A percentile compares a stretch with the other conserved stretches of the same genome.
Conservation (phyloP, 2,113 vertebrate species). For the Acanthisitta chloris region DNA sequence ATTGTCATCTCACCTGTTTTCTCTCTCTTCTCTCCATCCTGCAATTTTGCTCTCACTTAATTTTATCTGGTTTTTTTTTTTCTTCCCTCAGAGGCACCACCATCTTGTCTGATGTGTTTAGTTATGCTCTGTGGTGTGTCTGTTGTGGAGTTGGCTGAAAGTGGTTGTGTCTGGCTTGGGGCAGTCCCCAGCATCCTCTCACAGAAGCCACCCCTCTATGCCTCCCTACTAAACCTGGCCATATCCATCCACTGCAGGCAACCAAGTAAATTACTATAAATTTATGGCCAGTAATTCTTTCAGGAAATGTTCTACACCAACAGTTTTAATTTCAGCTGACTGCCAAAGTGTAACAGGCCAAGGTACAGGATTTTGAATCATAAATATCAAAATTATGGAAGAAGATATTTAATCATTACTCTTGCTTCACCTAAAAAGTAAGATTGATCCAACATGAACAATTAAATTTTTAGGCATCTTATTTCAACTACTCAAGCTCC, state of each 20-base stretch:
- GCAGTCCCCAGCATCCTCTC: neutral
- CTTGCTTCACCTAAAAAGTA: neutral
- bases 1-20: neutral
- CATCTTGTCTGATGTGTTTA: neutral
- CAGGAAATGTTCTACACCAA: neutral
- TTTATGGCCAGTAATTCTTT: neutral
- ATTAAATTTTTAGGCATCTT: neutral
- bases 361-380: neutral
- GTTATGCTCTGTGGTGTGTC: neutral
- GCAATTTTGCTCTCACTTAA: neutral
- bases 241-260: neutral
- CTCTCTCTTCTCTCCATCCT: rapidly evolving
- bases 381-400: neutral
- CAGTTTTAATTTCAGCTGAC: neutral
- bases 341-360: neutral
- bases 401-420: neutral
- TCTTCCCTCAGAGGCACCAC: neutral
- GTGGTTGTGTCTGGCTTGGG: rapidly evolving
- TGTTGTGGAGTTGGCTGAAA: neutral
- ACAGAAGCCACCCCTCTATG: neutral
- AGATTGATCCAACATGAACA: neutral
- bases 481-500: neutral
- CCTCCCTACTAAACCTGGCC: neutral
- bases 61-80: neutral
- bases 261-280: neutral